Percentiles rank a stretch among this genome's conserved stretches.
Evolutionary conservation across 2,888 invertebrate genomes (phyloP).

Genomic region (Drosophila flavopinicola): DNA sequence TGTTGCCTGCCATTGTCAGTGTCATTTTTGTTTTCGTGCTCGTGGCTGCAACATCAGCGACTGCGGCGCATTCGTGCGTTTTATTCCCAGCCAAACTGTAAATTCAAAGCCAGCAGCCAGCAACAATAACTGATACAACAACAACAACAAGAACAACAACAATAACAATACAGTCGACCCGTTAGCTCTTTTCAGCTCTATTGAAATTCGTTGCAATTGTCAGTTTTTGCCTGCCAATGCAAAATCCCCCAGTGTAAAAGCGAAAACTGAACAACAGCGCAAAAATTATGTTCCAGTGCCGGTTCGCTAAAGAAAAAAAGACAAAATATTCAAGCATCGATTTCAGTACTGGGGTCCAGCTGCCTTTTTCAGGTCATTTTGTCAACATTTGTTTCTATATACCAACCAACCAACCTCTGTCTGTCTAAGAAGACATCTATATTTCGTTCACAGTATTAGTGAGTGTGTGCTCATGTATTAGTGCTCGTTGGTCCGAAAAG

Average conservation of each 20-base stretch:
- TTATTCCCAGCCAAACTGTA: conserved; percentile 77
- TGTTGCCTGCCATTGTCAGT: conserved; percentile 79
- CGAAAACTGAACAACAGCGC: conserved; percentile 43
- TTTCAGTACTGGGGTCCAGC: conserved; percentile 7
- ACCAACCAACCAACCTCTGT: neutral
- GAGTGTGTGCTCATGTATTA: conserved; percentile 1
- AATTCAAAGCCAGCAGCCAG: conserved; percentile 73
- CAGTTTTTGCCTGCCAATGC: conserved; percentile 59
- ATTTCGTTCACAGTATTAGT: conserved; percentile 1
- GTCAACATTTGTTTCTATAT: neutral
- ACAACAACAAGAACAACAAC: conserved; percentile 5
- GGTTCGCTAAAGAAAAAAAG: conserved; percentile 14
- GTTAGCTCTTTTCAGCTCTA: conserved; percentile 58
- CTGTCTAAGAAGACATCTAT: neutral
- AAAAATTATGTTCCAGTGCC: conserved; percentile 62
- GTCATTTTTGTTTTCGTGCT: conserved; percentile 73
- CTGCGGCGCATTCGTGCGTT: conserved; percentile 70
- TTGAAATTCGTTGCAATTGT: conserved; percentile 72
- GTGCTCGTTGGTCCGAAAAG: conserved; percentile 8
- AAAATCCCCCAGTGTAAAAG: conserved; percentile 49
- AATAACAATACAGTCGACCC: conserved; percentile 10
- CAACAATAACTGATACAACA: conserved; percentile 5
- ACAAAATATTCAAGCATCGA: conserved; percentile 17
- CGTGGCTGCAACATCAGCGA: neutral
- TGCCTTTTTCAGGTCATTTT: conserved; percentile 8